A percentile compares a stretch with the other conserved stretches of the same genome.
Conservation (phyloP, 1,140 invertebrate species). For the Lasioglossum baleicum region DNA sequence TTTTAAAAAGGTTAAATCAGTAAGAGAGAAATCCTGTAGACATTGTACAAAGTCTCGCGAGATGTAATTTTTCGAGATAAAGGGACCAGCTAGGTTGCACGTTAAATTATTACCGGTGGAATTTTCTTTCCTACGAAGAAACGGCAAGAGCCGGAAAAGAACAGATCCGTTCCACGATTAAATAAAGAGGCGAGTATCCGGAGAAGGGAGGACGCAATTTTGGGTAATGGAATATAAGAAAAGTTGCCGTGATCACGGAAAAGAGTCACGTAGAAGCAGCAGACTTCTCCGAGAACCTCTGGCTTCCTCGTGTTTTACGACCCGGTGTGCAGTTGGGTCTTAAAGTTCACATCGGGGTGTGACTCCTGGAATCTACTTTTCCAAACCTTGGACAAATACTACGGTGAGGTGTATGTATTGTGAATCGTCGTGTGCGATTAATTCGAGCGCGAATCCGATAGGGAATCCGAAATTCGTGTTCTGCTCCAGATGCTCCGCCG, state of each 20-base stretch:
- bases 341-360: background rate
- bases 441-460: background rate
- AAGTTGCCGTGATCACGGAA: constrained; percentile 1
- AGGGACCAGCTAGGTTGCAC: no score
- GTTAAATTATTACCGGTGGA: background rate
- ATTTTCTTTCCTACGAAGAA: background rate
- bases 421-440: background rate
- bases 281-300: background rate
- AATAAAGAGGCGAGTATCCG: background rate
- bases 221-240: constrained; percentile 2
- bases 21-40: no score
- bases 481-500: constrained; percentile 8
- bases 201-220: background rate
- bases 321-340: no score
- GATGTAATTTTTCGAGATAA: no score
- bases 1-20: no score
- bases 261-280: constrained; percentile 5
- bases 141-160: background rate
- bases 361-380: no score
- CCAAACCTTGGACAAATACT: no score
- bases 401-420: no score
- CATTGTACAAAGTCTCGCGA: no score
- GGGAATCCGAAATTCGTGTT: background rate
- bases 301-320: no score
- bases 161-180: background rate